Base-by-base conservation (phyloP, 1,140 invertebrate species). In the Amyelois transitella region DNA sequence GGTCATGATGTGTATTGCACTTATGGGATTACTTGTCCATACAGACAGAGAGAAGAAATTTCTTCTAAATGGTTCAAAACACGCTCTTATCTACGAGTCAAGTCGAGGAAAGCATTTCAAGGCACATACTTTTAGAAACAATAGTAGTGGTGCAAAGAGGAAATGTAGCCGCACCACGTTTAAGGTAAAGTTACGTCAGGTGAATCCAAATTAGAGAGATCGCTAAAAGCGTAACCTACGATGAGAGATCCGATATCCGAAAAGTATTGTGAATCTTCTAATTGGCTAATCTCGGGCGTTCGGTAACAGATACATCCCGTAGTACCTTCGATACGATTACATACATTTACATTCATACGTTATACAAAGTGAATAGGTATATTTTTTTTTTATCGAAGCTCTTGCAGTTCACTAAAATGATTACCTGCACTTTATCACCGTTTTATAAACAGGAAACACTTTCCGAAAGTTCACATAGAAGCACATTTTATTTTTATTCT, bases 91-190 rank as follows among this genome's bases (percentile, higher is more conserved):
- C 85, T 86, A 85, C 77, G 67, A 73, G 68, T 77, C 74, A 69
- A 83, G 75, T 84, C 72, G 77, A 83, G 80, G 73, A 86, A 86
- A 88, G 85, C 85, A 71, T 86, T 80, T 75, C 81, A 88, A 88
- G 85, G 85, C 85, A 88, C 85, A 86, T 88, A 84, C 81, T 85
- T 86, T 88, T 88, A 88, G 82, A 87, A 87, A 79, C 59, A 77
- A 83, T 75, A 81, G 75, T 81, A 67, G 68, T 78, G 77, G 72
- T 74, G 69, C 72, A 64, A 61, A 67, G 58, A 61, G 63, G 68
- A 62, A 64, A 44, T 51, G 47, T 56, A 66, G 64, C 54, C 63
- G 66, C 60, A 74, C 75, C 75, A 75, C 73, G 32, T 61, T 45
- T 64, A 51, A 66, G 63, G 66, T 65, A 44, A 74, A 61, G 58